Conservation (phyloP, 2,797 vertebrate genomes). For the Lates japonicus region DNA sequence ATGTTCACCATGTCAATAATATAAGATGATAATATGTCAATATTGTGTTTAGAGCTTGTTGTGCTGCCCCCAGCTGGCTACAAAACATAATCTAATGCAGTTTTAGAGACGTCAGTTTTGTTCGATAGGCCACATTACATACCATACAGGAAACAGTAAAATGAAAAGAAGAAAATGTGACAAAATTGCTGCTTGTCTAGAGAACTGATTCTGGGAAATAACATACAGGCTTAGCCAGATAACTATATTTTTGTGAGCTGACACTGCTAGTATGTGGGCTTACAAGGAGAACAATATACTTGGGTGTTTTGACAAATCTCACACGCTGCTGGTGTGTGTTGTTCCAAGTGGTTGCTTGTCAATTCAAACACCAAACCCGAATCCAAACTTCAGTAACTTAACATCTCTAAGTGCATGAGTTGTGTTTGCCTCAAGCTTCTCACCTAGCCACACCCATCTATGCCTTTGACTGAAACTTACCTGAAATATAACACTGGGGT, state of each 20-base stretch:
- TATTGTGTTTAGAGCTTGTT: too few relatives aligned
- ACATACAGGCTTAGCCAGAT: neutral
- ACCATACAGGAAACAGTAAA: neutral
- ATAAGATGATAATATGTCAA: too few relatives aligned
- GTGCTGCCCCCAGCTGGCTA: too few relatives aligned
- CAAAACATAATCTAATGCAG: neutral
- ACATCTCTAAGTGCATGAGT: neutral
- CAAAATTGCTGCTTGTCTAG: neutral
- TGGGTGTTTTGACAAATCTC: neutral
- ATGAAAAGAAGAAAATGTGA: neutral
- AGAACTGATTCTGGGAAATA: neutral
- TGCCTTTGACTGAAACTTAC: neutral
- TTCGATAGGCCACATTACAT: neutral
- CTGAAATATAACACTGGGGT: constrained; percentile 40
- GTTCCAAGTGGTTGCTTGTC: neutral
- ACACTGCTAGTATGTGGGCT: neutral
- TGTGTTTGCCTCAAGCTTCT: neutral
- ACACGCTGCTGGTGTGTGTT: too few relatives aligned
- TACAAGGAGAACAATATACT: neutral
- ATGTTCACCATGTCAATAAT: too few relatives aligned
- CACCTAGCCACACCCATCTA: neutral
- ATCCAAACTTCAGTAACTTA: neutral
- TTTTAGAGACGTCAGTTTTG: neutral
- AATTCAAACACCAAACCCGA: neutral
- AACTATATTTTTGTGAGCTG: neutral